A percentile compares a stretch with the other conserved stretches of the same genome.
These are phyloP conservation scores for Ahaetulla prasina DNA, from an alignment of 2,113 vertebrate genomes.

Conservation along the genomic window DNA sequence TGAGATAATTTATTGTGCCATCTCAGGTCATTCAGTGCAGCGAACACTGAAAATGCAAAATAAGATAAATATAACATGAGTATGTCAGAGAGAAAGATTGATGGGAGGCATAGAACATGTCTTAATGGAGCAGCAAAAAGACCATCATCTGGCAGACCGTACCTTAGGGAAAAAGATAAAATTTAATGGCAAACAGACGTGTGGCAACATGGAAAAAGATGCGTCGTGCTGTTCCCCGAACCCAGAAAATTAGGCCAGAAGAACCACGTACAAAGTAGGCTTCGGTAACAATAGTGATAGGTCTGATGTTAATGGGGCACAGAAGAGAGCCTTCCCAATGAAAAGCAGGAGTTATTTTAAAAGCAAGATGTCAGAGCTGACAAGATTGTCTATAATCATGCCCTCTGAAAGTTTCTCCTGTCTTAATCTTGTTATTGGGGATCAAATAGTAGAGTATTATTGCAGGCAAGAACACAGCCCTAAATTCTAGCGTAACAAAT, in stretches of 20 bases:
- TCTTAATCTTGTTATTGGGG: background rate
- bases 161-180: background rate
- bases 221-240: background rate
- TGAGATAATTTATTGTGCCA: background rate
- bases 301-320: background rate
- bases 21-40: background rate
- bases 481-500: background rate
- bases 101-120: background rate
- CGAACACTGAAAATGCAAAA: rapidly evolving
- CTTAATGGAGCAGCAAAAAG: background rate
- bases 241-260: background rate
- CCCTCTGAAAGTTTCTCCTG: background rate
- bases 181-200: background rate
- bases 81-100: rapidly evolving
- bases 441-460: background rate
- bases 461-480: background rate
- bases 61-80: rapidly evolving
- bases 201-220: background rate
- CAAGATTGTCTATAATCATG: background rate
- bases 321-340: background rate
- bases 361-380: background rate
- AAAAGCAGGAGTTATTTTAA: background rate
- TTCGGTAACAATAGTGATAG: background rate
- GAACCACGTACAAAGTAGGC: background rate
- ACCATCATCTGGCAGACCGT: rapidly evolving